Base-by-base conservation (phyloP, 2,113 vertebrate species). In the Prolemur simus region DNA sequence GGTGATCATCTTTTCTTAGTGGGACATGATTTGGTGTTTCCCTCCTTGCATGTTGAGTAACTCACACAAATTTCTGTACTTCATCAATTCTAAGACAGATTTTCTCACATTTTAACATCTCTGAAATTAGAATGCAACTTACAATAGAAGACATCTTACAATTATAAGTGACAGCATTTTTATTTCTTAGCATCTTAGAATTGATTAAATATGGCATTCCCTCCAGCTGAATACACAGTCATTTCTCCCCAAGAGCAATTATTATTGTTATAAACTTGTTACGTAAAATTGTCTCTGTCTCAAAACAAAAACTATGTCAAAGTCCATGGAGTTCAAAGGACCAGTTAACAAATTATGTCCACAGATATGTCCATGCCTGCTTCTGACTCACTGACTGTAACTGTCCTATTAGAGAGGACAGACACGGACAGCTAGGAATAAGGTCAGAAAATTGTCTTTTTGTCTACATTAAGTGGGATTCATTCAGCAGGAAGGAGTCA, bases 141-240 rank as follows among this genome's bases (percentile, higher is more conserved):
- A 83, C 0, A 77, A 56, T 60, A 89, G 47, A 91, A 84, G 56
- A 47, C 47, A 66, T 73, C 34, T 81, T 87, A 71, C 29, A 49
- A 45, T 87, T 82, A 42, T 34, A 80, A 83, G 54, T 83, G 63
- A 93, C 37, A 89, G 58, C 13, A 73, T 90, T 92, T 94, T 94
- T 91, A 74, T 88, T 89, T 81, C 73, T 91, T 92, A 92, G 25
- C 5, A 54, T 87, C 86, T 85, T 93, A 74, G 47, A 83, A 71
- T 83, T 91, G 66, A 91, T 91, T 91, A 91, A 96, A 68, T 81
- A 82, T 86, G 86, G 45, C 74, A 96, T 49, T 89, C 96, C 73
- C 32, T 95, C 18, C 10, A 78, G 47, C 32, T 82, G 63, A 95
- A 94, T 6, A 68, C 29, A 82, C 12, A 47, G 23, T 49, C 45